Evolutionary conservation across 2,888 invertebrate genomes (phyloP), one percentile per base, ranked within the genome.

Genomic region (Drosophila hamatofila): DNA sequence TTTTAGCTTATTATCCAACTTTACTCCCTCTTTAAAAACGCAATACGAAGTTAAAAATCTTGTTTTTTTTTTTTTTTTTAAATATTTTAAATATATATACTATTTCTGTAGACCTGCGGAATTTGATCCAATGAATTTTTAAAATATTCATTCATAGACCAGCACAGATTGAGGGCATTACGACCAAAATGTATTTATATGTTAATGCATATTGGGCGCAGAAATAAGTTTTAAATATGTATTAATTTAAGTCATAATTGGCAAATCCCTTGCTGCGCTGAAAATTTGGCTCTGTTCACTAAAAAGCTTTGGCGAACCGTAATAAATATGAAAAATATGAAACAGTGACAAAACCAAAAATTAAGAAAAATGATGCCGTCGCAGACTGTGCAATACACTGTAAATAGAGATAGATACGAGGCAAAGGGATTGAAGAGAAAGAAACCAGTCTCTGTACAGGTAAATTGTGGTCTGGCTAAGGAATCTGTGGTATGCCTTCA

Each of bases 231-330:
- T 54, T 39, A 74, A 77, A 80, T 77, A 82, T 72, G 58, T 68
- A 77, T 85, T 80, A 72, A 85, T 77, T 83, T 65, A 60, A 83
- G 72, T 74, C 77, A 80, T 80, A 72, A 80, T 82, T 82, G 64
- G 54, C 76, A 79, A 81, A 79, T 85, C 81, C 81, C 78, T 44
- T 35, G 74, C 42, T 75, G 75, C 52, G 39, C 42, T 33, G 23
- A n/a, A 60, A 57, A 30, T 56, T 37, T 35, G n/a, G 37, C 51
- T 25, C 49, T 14, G 23, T 18, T 39, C 30, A 41, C 57, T 46
- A 75, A 67, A 65, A 66, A 67, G 55, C 49, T 33, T 57, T 64
- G 49, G 42, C 54, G 25, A 46, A 62, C 37, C 57, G 59, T 54
- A 51, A 59, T 33, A 48, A 41, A 65, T 59, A 63, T 48, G 35